These are phyloP conservation scores for Yponomeuta malinellus DNA, from an alignment of 2,888 invertebrate genomes.

Conservation along the genomic window DNA sequence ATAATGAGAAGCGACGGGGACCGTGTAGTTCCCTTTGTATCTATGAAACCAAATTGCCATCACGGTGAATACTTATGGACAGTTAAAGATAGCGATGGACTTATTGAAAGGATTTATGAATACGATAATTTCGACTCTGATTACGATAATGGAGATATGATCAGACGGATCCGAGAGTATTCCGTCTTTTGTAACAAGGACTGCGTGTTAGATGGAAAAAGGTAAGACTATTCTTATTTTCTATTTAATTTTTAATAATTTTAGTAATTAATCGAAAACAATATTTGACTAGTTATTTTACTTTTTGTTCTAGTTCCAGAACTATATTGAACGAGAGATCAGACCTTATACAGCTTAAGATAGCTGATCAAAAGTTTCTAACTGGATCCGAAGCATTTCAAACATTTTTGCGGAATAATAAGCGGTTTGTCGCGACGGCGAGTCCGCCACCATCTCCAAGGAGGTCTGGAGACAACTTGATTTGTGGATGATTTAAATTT, in stretches of 20 bases:
- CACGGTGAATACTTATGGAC: conserved; percentile 62
- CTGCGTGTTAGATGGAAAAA: conserved; percentile 50
- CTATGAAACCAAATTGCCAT: conserved; percentile 45
- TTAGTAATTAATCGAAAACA: too few species aligned
- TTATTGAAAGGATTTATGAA: conserved; percentile 62
- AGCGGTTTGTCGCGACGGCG: conserved; percentile 26
- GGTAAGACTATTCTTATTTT: conserved; percentile 25
- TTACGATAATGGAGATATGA: conserved; percentile 49
- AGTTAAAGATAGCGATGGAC: conserved; percentile 58
- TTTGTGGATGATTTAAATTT: conserved; percentile 28
- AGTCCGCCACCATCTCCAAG: conserved; percentile 19
- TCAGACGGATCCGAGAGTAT: conserved; percentile 50
- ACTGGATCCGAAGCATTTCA: conserved; percentile 55
- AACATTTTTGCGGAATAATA: conserved; percentile 45
- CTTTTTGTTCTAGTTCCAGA: conserved; percentile 1
- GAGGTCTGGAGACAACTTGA: conserved; percentile 12
- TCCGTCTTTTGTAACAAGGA: conserved; percentile 62
- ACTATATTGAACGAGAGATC: background rate
- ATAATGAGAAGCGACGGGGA: background rate
- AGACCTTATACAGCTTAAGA: background rate
- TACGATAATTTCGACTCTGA: conserved; percentile 42
- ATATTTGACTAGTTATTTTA: too few species aligned
- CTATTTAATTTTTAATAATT: too few species aligned
- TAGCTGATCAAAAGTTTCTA: conserved; percentile 31
- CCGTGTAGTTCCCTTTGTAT: conserved; percentile 20